These are phyloP conservation scores for Halisarca cf. caerulea DNA, from an alignment of 37 sponge, comb jelly and placozoan genomes.

Conservation along the genomic window DNA sequence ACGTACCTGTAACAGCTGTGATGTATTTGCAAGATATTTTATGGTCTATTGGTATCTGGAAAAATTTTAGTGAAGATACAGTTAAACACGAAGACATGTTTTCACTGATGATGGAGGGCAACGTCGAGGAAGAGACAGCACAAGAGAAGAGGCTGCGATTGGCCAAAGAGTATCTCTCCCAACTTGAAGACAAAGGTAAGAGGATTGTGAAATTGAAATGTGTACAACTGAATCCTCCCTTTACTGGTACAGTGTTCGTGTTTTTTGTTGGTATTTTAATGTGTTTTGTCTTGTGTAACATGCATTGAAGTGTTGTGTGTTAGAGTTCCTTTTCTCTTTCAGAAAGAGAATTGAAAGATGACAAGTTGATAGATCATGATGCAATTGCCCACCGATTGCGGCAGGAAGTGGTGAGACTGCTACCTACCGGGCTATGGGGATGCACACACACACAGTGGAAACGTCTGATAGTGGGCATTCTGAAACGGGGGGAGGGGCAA, in stretches of 20 bases:
- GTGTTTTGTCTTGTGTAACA: too few relatives aligned
- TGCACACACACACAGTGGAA: too few relatives aligned
- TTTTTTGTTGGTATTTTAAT: too few relatives aligned
- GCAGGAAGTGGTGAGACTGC: slow-evolving; percentile 73
- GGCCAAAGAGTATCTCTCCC: slow-evolving; percentile 89
- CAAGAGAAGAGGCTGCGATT: slow-evolving; percentile 91
- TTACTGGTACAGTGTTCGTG: too few relatives aligned
- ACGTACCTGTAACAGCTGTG: too few relatives aligned
- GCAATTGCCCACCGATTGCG: slow-evolving; percentile 76
- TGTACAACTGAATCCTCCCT: background rate
- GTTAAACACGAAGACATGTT: background rate
- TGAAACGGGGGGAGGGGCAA: too few relatives aligned
- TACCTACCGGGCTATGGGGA: too few relatives aligned
- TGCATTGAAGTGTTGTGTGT: too few relatives aligned
- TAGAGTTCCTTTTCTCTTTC: too few relatives aligned
- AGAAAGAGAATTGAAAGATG: slow-evolving; percentile 52
- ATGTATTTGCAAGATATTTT: too few relatives aligned
- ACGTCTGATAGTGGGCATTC: too few relatives aligned
- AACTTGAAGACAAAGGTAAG: slow-evolving; percentile 73
- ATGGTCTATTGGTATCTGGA: too few relatives aligned
- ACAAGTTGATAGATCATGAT: slow-evolving; percentile 62
- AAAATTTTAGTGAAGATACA: background rate
- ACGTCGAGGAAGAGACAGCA: slow-evolving; percentile 81
- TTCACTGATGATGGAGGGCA: slow-evolving; percentile 12
- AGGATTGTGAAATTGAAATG: background rate